Conservation (phyloP, 2,113 vertebrate species). For the Ophiodon elongatus region DNA sequence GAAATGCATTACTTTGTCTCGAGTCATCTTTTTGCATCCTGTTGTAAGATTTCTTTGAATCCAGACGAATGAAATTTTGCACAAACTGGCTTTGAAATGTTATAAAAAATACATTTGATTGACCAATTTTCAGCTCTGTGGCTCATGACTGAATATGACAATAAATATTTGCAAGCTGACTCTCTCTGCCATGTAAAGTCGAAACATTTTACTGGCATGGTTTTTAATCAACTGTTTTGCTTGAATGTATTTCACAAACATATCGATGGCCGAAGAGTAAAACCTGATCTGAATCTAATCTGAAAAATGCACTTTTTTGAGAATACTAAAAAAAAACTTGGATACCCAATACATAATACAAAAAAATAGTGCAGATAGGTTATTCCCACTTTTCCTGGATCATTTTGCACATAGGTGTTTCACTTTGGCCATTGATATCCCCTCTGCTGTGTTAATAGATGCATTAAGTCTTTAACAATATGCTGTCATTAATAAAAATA, state of each 20-base stretch:
- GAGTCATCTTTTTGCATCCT: conserved; percentile 57
- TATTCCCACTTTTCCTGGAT: no score
- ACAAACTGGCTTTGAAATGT: background rate
- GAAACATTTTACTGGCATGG: background rate
- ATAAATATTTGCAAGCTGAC: conserved; percentile 5
- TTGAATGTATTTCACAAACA: background rate
- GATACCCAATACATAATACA: no score
- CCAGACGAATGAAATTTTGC: background rate
- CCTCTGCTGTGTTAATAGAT: background rate
- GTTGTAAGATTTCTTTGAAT: conserved; percentile 2
- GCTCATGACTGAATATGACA: background rate
- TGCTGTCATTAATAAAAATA: background rate
- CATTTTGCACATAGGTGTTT: no score
- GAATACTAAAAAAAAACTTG: no score
- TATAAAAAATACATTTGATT: background rate
- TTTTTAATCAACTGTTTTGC: background rate
- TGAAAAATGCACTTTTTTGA: no score
- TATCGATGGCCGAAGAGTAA: no score
- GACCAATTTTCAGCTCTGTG: background rate
- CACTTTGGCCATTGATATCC: no score
- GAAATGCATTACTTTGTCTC: conserved; percentile 75
- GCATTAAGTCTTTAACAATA: background rate
- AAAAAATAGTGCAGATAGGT: no score
- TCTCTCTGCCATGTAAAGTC: background rate
- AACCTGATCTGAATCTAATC: no score